Base-by-base conservation (phyloP, 2,797 vertebrate genomes). In the Lacerta agilis region DNA sequence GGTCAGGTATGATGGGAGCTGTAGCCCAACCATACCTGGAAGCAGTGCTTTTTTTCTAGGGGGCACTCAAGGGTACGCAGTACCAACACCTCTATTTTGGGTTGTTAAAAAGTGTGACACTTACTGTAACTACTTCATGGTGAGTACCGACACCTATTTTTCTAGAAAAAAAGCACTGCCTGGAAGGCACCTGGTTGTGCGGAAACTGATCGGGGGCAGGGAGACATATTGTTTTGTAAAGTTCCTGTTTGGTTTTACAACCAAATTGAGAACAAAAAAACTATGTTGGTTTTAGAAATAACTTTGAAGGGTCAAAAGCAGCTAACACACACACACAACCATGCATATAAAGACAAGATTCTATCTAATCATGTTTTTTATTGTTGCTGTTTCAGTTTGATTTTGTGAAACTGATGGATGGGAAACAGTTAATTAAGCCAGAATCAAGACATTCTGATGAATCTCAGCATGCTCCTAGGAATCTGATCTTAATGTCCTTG, bases 361-460 rank as follows among this genome's bases (percentile, higher is more conserved):
- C 49, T 77, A 49, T 23, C 55, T n/a, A 55, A 64, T 95, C 92
- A 94, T 55, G 13, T 55, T 89, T 86, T 92, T 93, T 83, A 86
- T 92, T 90, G 15, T 95, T 90, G 92, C 91, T 95, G 41, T 97
- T 95, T 93, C 96, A 99, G 98, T 99, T 99, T 90, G 98, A 99
- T 97, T 99, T 99, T 96, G 98, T 99, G 94, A 99, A 99, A 93
- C 96, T 99, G 94, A 96, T 99, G 97, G 98, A 99, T 86, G 98
- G 98, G 87, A 99, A 99, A 88, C 98, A 98, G 90, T 96, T 99
- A 93, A 98, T 98, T 93, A 98, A 98, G 91, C 97, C 97, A 86
- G 98, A 98, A 87, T 91, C 96, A 66, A 97, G 96, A 95, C 97
- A 94, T 92, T 93, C 98, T 71, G 98, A 98, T 82, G 98, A 98